Evolutionary conservation across 2,113 vertebrate species (phyloP), one percentile per base, ranked within the genome.

Genomic region (Nesogale talazaci): DNA sequence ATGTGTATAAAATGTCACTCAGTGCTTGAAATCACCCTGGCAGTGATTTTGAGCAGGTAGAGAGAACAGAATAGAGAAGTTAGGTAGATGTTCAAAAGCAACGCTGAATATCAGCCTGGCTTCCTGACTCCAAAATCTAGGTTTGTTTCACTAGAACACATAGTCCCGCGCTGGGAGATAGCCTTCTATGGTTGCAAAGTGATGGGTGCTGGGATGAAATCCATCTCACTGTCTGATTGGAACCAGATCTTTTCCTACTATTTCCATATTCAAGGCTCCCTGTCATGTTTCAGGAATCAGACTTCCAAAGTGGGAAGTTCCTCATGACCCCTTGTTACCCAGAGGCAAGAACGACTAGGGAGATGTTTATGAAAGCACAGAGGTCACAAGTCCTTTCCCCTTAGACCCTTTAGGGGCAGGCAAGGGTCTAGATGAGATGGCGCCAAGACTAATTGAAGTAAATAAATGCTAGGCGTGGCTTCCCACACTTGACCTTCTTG

Each of bases 291-390:
- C 10, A 56, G 16, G 25, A 92, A 57, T 3, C n/a, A n/a, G 57
- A 69, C 1, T 15, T 56, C 19, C 17, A 42, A 65, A 67, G 2
- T 4, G 3, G 3, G 3, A 36, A 15, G 0, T 3, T 36, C 20
- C 31, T 1, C 29, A 36, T 7, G 16, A 27, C 14, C 4, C 15
- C 9, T 0, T 12, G 61, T 25, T 31, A 25, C 36, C 61, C 25
- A 22, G 52, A 57, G 20, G 6, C 20, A 74, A 12, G 12, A 19
- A 40, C 36, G 42, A 10, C 36, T 11, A 75, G 3, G 56, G 61
- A 46, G 36, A 9, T 79, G 2, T 34, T 31, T 36, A 70, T 23
- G 3, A 34, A 85, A 80, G 34, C 17, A 38, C 23, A 36, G 27
- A 83, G 1, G n/a, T 2, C 12, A 4, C 3, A 67, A n/a, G 20